Evolutionary conservation across 2,113 vertebrate species (phyloP), one percentile per base, ranked within the genome.

Genomic region (Serilophus lunatus): DNA sequence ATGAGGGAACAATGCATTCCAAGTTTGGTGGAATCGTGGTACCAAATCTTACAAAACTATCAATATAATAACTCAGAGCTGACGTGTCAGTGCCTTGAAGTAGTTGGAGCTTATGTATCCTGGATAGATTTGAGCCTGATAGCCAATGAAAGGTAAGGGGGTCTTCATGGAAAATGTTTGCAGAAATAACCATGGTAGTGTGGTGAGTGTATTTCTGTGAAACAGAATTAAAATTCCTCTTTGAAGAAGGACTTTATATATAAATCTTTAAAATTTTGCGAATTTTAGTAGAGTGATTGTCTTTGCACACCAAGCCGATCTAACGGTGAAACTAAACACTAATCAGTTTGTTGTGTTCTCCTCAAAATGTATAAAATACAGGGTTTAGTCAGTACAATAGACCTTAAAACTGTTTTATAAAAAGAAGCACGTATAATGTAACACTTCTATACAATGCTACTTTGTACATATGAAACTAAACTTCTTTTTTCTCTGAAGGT

Each of bases 101-200:
- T 99, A 95, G 98, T 99, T 78, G 99, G 99, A 51, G 98, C 99
- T 50, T 99, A 98, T 57, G 99, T 99, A 89, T 99, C 99, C 84
- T 99, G 99, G 99, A 99, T 99, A 96, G 99, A 99, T 97, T 98
- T 99, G 93, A 99, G 98, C 97, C 98, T 99, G 92, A 99, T 99
- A 92, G 99, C 99, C 97, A 99, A 99, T 95, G 99, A 99, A 97
- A 98, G 99, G 99, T 99, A 93, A 81, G 61, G 95, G 45, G 4
- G 8, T 47, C 89, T 77, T 90, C 23, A 26, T 57, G 45, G 23
- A 49, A 59, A 53, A 7, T 17, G 16, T 45, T 92, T 56, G 53
- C 66, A 76, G 49, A 87, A 88, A 47, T 60, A 45, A 47, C 24
- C 12, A 44, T 47, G 25, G 8, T 40, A 38, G 18, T 2, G 1